Evolutionary conservation across 1,140 invertebrate genomes (phyloP).

Genomic region (Ericerus pela): DNA sequence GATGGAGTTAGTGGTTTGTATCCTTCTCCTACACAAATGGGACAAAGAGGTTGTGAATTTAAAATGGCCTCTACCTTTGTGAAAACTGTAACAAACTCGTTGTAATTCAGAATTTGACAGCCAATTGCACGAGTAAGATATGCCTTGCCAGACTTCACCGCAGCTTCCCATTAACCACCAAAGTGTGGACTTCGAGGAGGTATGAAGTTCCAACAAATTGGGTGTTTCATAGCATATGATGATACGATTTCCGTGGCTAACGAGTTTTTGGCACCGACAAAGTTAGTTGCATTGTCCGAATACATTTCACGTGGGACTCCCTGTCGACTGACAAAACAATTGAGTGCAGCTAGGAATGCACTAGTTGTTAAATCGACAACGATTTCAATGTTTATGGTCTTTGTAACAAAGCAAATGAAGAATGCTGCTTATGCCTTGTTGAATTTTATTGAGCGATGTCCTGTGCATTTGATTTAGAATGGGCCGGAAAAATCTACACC

Average conservation of each 20-base stretch:
- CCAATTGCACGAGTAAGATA: conserved; percentile 22
- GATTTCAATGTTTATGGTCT: conserved; percentile 25
- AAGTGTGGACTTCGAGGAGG: conserved; percentile 27
- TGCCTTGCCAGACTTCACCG: conserved; percentile 21
- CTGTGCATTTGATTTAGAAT: conserved; percentile 6
- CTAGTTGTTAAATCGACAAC: conserved; percentile 21
- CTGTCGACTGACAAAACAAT: conserved; percentile 22
- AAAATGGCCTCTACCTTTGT: conserved; percentile 27
- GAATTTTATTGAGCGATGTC: neutral
- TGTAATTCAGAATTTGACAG: conserved; percentile 18
- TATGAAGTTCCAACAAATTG: conserved; percentile 19
- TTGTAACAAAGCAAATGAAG: conserved; percentile 24
- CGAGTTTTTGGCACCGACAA: conserved; percentile 17
- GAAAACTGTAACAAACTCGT: conserved; percentile 26
- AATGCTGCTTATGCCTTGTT: conserved; percentile 18
- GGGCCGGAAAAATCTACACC: conserved; percentile 24
- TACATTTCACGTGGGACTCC: conserved; percentile 9
- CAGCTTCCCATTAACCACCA: conserved; percentile 30
- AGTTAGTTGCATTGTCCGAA: conserved; percentile 18
- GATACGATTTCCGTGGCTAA: neutral
- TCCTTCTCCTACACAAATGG: neutral
- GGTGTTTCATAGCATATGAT: neutral
- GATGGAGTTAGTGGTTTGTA: neutral
- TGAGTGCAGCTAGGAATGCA: conserved; percentile 22
- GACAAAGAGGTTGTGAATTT: conserved; percentile 25